phyloP scores from a whole-genome alignment of 2,888 invertebrate genomes.

The Periphyllus acericola region DNA sequence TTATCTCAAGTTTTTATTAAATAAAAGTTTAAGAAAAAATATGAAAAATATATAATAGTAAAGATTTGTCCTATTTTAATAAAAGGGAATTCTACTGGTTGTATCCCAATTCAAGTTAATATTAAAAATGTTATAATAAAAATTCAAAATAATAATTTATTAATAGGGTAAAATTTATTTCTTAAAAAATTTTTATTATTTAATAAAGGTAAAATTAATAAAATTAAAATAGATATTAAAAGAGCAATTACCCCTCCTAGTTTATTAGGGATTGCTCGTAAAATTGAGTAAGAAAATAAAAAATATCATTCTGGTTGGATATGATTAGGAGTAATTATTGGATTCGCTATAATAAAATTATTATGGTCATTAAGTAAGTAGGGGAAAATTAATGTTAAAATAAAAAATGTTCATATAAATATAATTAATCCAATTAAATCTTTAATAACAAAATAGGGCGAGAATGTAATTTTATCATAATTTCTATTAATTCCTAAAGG shows the following conservation, averaged over 20 bases:
- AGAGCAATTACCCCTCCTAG: constrained; percentile 79
- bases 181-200: constrained; percentile 68
- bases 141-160: constrained; percentile 70
- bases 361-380: constrained; percentile 77
- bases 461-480: constrained; percentile 77
- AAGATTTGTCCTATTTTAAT: constrained; percentile 73
- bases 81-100: constrained; percentile 77
- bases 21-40: constrained; percentile 71
- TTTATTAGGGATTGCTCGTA: constrained; percentile 84
- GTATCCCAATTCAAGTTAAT: constrained; percentile 79
- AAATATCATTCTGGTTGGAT: constrained; percentile 88
- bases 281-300: constrained; percentile 68
- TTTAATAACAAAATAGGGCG: constrained; percentile 75
- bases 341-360: constrained; percentile 79
- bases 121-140: constrained; percentile 71
- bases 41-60: constrained; percentile 72
- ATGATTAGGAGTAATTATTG: constrained; percentile 77
- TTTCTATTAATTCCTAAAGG: constrained; percentile 75
- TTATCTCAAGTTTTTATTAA: constrained; percentile 72
- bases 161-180: constrained; percentile 71
- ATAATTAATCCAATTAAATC: constrained; percentile 74
- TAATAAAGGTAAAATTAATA: constrained; percentile 11
- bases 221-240: constrained; percentile 18
- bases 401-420: constrained; percentile 70
- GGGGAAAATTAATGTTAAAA: constrained; percentile 71